These are phyloP conservation scores for Heterotis niloticus DNA, from an alignment of 2,113 vertebrate genomes.

Conservation along the genomic window DNA sequence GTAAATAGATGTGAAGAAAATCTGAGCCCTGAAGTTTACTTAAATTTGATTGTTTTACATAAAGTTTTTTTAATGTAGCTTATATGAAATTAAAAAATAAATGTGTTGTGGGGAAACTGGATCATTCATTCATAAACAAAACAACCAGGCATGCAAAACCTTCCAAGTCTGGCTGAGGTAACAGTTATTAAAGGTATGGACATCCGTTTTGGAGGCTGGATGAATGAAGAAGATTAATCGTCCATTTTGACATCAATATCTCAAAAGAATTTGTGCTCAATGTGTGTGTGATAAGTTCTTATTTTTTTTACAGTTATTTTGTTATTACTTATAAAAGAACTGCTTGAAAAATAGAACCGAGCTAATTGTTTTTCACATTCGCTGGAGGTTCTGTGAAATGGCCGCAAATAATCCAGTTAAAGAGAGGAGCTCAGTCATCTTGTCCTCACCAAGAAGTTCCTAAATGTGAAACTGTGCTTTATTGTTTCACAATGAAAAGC, in stretches of 20 bases:
- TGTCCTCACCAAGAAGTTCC: background rate
- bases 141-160: background rate
- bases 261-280: background rate
- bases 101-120: background rate
- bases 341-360: background rate
- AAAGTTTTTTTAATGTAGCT: no score
- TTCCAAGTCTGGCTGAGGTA: background rate
- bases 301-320: background rate
- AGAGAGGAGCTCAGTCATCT: background rate
- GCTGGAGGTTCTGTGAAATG: background rate
- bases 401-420: background rate
- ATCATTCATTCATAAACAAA: background rate
- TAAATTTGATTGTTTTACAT: no score
- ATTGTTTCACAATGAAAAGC: background rate
- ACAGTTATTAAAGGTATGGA: background rate
- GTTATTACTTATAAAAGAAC: no score
- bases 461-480: background rate
- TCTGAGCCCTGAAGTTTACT: no score
- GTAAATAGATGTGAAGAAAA: no score
- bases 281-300: background rate
- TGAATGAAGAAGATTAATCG: no score
- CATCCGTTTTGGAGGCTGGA: no score
- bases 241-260: no score
- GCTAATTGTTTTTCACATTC: background rate
- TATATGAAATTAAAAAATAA: background rate